Evolutionary conservation across 2,797 vertebrate species (phyloP).

Genomic region (Danio albolineatus): DNA sequence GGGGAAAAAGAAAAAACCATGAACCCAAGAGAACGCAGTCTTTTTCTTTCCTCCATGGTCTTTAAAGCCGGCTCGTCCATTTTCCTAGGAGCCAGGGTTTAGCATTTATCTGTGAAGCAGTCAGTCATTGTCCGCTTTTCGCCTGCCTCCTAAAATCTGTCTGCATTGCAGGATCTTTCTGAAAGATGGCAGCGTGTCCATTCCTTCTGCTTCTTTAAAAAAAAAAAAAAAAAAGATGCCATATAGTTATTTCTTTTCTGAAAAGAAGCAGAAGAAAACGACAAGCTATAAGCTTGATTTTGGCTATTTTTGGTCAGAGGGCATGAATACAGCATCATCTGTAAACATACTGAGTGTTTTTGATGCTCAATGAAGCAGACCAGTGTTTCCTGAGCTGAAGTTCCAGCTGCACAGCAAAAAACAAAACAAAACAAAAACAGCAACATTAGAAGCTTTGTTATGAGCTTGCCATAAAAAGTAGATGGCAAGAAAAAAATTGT

Average conservation of each 20-base stretch:
- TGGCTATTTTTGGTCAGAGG: constrained; percentile 2
- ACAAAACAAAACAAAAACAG: too few species aligned
- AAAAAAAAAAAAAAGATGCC: not conserved
- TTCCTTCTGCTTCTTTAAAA: not conserved
- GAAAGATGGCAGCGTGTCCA: not conserved
- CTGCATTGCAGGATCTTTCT: constrained; percentile 6
- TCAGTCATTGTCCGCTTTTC: constrained; percentile 37
- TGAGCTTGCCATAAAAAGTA: not conserved
- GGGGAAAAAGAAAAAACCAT: not conserved
- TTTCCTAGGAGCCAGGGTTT: constrained; percentile 10
- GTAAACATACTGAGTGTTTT: constrained; percentile 38
- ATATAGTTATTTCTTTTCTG: not conserved
- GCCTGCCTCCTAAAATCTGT: constrained; percentile 11
- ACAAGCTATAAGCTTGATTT: constrained; percentile 41
- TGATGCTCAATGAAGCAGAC: constrained; percentile 2
- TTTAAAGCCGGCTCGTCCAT: constrained; percentile 15
- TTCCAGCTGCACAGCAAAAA: not conserved
- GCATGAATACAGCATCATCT: constrained; percentile 25
- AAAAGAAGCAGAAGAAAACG: constrained; percentile 13
- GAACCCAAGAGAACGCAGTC: not conserved
- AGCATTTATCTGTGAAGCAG: constrained; percentile 43
- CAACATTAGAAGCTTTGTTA: not conserved
- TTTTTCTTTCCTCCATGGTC: not conserved
- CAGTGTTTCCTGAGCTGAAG: not conserved
- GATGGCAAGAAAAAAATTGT: not conserved